Conservation (phyloP, 1,140 invertebrate species). For the Galleria mellonella region DNA sequence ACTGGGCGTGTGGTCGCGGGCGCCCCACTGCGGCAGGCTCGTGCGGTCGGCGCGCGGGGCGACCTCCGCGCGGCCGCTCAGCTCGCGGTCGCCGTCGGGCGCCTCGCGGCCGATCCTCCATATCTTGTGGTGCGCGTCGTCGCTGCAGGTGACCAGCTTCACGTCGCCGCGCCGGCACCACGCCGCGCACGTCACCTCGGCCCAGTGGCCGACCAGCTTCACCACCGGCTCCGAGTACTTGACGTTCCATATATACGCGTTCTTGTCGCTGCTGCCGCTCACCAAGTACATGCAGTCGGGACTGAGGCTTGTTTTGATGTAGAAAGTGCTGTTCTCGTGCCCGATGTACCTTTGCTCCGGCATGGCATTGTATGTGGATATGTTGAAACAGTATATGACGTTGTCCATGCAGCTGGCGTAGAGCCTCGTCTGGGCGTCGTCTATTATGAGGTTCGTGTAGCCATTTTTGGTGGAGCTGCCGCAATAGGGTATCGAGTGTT, state of each 20-base stretch:
- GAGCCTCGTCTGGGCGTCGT: slow-evolving; percentile 79
- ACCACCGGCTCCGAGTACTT: slow-evolving; percentile 78
- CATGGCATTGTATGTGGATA: slow-evolving; percentile 79
- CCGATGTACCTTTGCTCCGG: slow-evolving; percentile 80
- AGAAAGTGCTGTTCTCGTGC: slow-evolving; percentile 86
- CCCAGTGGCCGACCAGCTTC: slow-evolving; percentile 82
- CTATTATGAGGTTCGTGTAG: slow-evolving; percentile 86
- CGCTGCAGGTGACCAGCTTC: slow-evolving; percentile 85
- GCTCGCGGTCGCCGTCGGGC: slow-evolving; percentile 64
- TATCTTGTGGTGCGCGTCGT: slow-evolving; percentile 85
- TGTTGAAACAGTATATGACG: slow-evolving; percentile 89
- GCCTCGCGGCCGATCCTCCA: slow-evolving; percentile 79
- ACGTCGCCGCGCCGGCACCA: slow-evolving; percentile 78
- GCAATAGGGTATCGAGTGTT: slow-evolving; percentile 81
- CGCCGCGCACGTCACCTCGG: slow-evolving; percentile 89
- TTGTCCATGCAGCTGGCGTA: slow-evolving; percentile 92
- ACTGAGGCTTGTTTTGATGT: slow-evolving; percentile 87
- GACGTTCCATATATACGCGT: slow-evolving; percentile 89
- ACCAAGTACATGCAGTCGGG: slow-evolving; percentile 86
- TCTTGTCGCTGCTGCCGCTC: slow-evolving; percentile 89
- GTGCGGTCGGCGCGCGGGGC: slow-evolving; percentile 36
- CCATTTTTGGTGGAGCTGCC: slow-evolving; percentile 81
- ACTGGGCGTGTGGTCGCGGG: slow-evolving; percentile 67
- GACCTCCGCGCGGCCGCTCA: slow-evolving; percentile 74
- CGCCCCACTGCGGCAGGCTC: slow-evolving; percentile 41